Evolutionary conservation across 2,797 vertebrate genomes (phyloP), one percentile per base, ranked within the genome.

Genomic region (Dendrocincla fuliginosa): DNA sequence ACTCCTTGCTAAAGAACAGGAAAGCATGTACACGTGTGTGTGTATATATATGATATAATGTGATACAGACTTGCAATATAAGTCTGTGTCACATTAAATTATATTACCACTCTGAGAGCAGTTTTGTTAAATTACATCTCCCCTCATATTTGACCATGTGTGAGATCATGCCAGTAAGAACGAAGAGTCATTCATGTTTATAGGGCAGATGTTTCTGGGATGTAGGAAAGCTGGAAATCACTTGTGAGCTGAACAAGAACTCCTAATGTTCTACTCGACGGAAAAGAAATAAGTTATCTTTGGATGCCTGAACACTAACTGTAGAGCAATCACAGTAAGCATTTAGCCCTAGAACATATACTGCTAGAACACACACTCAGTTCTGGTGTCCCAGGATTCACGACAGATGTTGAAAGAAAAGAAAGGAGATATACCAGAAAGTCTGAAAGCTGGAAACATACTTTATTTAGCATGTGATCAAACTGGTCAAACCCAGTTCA

Each of bases 21-120:
- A 22, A 87, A 15, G 22, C 0, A 3, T 20, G 20, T 0, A 2
- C 30, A 24, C 4, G 0, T 6, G 22, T 13, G 6, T 28, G 16
- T 28, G 16, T 7, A 16, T 7, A 6, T 41, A 5, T 6, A 33
- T 5, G 8, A 77, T 9, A 2, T 11, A 35, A 78, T 6, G 30
- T 30, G 37, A 56, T 13, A 53, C 0, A 70, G 30, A 39, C 18
- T 63, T 57, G 16, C 20, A 10, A 46, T 8, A 0, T 17, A 53
- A 53, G 13, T 32, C 35, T 69, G 39, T 5, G 3, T 37, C 33
- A 81, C 9, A 28, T 19, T 46, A 77, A 27, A 41, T 28, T 60
- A 30, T 8, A 53, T 33, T 67, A 70, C 15, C 2, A 30, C 9
- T 63, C 37, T 84, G 42, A 87, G 90, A 35, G 27, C 11, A 88